Evolutionary conservation across 1,140 invertebrate genomes (phyloP).

Genomic region (Colletes gigas): DNA sequence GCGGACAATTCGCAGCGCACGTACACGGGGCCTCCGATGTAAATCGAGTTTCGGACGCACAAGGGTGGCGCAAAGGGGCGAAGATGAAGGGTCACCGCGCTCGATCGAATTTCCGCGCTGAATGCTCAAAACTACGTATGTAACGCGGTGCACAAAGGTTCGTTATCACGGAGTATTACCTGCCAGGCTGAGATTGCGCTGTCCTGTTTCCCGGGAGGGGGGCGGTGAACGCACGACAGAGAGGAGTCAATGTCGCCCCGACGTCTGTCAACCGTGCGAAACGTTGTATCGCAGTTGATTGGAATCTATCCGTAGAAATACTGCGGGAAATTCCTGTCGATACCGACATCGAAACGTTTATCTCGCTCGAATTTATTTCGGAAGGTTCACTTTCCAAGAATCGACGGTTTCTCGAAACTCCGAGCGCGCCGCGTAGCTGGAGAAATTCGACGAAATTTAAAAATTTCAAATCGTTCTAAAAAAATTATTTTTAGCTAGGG

Average conservation of each 20-base stretch:
- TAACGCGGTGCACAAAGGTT: conserved; percentile 55
- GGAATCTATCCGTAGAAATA: neutral
- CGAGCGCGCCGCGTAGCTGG: neutral
- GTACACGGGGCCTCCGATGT: conserved; percentile 25
- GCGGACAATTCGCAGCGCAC: conserved; percentile 15
- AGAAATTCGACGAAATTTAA: no score
- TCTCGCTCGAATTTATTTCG: neutral
- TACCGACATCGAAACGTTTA: neutral
- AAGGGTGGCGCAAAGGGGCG: conserved; percentile 19
- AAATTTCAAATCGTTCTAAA: no score
- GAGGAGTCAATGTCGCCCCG: conserved; percentile 1
- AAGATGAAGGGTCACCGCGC: conserved; percentile 35
- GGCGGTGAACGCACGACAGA: neutral
- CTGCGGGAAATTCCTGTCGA: neutral
- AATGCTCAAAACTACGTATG: conserved; percentile 54
- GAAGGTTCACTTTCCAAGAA: no score
- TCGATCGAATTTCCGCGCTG: conserved; percentile 58
- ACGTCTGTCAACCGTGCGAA: conserved; percentile 18
- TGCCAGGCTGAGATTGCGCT: conserved; percentile 47
- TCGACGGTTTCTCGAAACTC: neutral
- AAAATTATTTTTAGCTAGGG: no score
- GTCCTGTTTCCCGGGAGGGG: conserved; percentile 26
- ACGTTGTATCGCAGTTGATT: neutral
- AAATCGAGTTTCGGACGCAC: conserved; percentile 41
- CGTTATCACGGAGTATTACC: conserved; percentile 57